These are phyloP conservation scores for Macrocentrus cingulum DNA, from an alignment of 1,140 invertebrate species.

Conservation along the genomic window DNA sequence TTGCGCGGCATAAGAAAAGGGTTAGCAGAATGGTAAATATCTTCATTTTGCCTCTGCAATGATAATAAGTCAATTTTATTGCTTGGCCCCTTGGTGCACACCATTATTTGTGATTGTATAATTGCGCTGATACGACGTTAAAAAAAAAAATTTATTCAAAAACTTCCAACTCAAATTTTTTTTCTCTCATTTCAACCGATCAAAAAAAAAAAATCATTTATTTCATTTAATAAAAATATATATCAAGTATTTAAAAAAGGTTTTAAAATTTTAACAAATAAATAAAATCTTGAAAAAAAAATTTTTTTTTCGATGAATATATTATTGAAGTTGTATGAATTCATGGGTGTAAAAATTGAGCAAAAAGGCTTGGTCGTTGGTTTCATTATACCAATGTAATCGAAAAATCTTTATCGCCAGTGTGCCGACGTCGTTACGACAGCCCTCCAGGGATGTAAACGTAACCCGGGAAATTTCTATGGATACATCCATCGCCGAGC, in stretches of 20 bases:
- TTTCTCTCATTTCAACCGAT: too few species aligned
- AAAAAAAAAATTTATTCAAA: too few species aligned
- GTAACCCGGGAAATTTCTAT: conserved; percentile 30
- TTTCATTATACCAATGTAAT: conserved; percentile 29
- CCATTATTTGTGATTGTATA: conserved; percentile 16
- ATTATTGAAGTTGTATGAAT: too few species aligned
- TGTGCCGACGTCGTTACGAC: conserved; percentile 23
- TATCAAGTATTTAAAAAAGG: too few species aligned
- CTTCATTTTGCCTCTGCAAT: conserved; percentile 18
- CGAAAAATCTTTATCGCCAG: conserved; percentile 31
- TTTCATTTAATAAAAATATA: too few species aligned
- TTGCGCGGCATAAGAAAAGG: conserved; percentile 16
- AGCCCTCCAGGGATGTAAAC: conserved; percentile 22
- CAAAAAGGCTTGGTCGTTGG: background rate
- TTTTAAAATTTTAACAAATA: too few species aligned
- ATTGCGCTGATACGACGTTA: background rate
- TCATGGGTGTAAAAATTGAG: too few species aligned
- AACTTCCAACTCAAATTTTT: too few species aligned
- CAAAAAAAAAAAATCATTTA: too few species aligned
- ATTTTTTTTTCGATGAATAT: background rate
- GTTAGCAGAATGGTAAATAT: conserved; percentile 24
- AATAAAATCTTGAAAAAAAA: background rate
- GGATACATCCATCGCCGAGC: conserved; percentile 20
- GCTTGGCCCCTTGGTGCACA: background rate
- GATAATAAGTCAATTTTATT: conserved; percentile 26